Conservation (phyloP, 30 jellyfish, hydroid and myxozoan genomes). For the Chrysaora quinquecirrha region DNA sequence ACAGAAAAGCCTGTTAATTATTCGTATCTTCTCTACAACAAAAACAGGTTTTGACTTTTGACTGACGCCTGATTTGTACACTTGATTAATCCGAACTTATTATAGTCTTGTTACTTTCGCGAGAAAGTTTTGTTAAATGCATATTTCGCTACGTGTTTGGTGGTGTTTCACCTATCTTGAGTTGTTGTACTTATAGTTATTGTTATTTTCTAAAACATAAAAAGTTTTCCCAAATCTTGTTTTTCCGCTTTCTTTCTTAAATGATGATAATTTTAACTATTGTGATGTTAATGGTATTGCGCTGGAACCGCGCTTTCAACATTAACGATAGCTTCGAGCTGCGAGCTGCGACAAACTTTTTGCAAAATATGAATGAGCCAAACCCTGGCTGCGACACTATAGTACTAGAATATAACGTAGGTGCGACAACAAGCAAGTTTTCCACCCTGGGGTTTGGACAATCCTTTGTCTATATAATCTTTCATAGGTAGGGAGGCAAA, state of each 20-base stretch:
- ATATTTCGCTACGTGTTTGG: neutral
- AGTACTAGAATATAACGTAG: neutral
- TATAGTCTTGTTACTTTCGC: neutral
- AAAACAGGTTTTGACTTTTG: too few relatives aligned
- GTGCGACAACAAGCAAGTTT: neutral
- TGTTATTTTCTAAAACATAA: neutral
- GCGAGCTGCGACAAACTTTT: neutral
- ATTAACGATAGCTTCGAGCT: neutral
- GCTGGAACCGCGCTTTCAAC: neutral
- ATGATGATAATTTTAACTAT: neutral
- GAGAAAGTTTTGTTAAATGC: too few relatives aligned
- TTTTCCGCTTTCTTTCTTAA: neutral
- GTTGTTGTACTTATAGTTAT: neutral
- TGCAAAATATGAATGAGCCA: neutral
- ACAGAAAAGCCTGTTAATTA: neutral
- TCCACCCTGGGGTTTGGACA: conserved; percentile 3
- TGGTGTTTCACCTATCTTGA: neutral
- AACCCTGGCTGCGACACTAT: neutral
- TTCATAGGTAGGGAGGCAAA: too few relatives aligned
- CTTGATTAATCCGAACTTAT: neutral
- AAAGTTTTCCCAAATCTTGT: neutral
- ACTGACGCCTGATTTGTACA: neutral
- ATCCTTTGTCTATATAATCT: too few relatives aligned
- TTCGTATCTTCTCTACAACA: too few relatives aligned
- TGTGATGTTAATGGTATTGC: too few relatives aligned